Evolutionary conservation across 2,797 vertebrate genomes (phyloP), one percentile per base, ranked within the genome.

Genomic region (Varecia variegata): DNA sequence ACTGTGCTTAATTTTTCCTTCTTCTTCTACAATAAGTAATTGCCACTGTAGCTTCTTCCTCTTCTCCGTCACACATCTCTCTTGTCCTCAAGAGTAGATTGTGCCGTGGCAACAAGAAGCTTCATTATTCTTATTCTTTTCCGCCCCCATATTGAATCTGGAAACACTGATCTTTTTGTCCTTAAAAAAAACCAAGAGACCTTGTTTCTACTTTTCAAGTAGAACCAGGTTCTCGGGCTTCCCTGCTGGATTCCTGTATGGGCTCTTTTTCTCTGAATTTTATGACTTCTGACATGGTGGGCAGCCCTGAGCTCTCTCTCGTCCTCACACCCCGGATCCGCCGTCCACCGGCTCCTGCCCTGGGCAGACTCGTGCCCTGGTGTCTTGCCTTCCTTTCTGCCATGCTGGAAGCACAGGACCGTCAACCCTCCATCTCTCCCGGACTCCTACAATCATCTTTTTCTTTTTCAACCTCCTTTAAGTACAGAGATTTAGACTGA

Each of bases 111-210:
- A 21, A 93, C 50, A 23, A 65, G 67, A 70, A 73, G 40, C 54
- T 27, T 38, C 68, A 32, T 80, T 54, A 27, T 47, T 45, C 43
- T 45, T 45, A 45, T 45, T 45, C 43, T 45, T 45, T 23, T 2
- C 17, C 1, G 2, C 17, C 12, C 30, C 38, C 23, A 0, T 23
- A 40, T 32, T 50, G 60, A 93, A 40, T 91, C 58, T 54, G n/a
- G 80, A 97, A 89, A 67, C 74, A 40, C 50, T 68, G 81, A 80
- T 67, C 50, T 68, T 94, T 96, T 76, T 68, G 67, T 92, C 25
- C 67, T 70, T 65, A n/a, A 81, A 67, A 58, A 18, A 77, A 96
- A 47, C 62, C 68, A 47, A 52, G 70, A 82, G 27, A 47, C 21
- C 65, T 73, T 52, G 2, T 52, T 87, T 25, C 62, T 82, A 1